Evolutionary conservation across 2,113 vertebrate genomes (phyloP), one percentile per base, ranked within the genome.

Genomic region (Eublepharis macularius): DNA sequence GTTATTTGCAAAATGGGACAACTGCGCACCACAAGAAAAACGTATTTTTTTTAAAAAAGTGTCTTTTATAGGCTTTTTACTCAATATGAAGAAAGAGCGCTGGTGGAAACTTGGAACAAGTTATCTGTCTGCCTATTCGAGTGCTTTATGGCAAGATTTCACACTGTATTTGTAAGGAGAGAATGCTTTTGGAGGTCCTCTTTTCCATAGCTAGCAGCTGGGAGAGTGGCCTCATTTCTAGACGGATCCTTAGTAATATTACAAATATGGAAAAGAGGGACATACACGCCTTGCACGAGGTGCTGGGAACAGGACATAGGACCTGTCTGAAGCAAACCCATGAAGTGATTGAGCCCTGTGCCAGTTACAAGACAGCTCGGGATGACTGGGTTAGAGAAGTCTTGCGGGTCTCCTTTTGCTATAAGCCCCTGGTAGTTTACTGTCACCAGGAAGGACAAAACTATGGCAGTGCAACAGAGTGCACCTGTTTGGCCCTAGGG

Each of bases 1-100:
- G 82, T 84, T 91, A 84, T 85, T 92, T 93, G 65, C 73, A 90
- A 88, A 92, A 79, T 81, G 4, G 78, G 16, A 78, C 86, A 82
- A 24, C 72, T 76, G 32, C 86, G 75, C 85, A 85, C 89, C 83
- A 82, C n/a, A 88, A 84, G 72, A 49, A 68, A 63, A 85, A 85
- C 74, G 85, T n/a, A 80, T 32, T 80, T 85, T 76, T 90, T 80
- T 86, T 90, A 47, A 68, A 86, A 57, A 57, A 36, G 6, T 51
- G 87, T 43, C 65, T 86, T 92, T 66, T 88, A 84, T 78, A 45
- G 47, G 65, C 79, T 88, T 75, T 81, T 65, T 2, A 54, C 34
- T 24, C 16, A 4, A 66, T 54, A 81, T 17, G 47, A 69, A 41
- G 43, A 81, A 81, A 70, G 66, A 13, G 17, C 29, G 51, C 47